Percentiles rank a stretch among this genome's conserved stretches.
phyloP scores from a whole-genome alignment of 2,113 vertebrate genomes.

The Oryzias woworae region DNA sequence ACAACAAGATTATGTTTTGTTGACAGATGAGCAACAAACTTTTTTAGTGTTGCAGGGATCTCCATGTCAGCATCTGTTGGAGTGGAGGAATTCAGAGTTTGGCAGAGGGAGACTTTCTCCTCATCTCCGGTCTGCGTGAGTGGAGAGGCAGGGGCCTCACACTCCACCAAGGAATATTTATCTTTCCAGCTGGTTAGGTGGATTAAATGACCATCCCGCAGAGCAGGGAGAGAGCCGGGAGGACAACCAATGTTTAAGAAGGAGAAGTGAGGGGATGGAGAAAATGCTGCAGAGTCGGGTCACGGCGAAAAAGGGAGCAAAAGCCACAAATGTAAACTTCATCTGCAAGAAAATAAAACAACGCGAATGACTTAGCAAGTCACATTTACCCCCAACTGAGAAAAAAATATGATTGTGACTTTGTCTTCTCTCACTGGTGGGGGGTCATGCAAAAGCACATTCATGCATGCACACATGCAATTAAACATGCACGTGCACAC shows the following conservation, averaged over 20 bases:
- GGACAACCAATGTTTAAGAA: constrained; percentile 30
- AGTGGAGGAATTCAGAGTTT: constrained; percentile 57
- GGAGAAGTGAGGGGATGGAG: constrained; percentile 46
- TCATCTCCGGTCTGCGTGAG: constrained; percentile 69
- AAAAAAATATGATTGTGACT: constrained; percentile 62
- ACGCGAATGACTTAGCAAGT: constrained; percentile 70
- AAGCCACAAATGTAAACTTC: constrained; percentile 27
- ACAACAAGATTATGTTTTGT: constrained; percentile 20
- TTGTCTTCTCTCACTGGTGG: constrained; percentile 43
- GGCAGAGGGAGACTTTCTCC: constrained; percentile 57
- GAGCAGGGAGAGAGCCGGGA: constrained; percentile 53
- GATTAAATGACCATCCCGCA: constrained; percentile 75
- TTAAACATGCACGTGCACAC: constrained; percentile 47
- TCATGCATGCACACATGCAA: constrained; percentile 36
- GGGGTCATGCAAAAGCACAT: constrained; percentile 42
- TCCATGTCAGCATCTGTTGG: constrained; percentile 40
- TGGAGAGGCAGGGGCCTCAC: constrained; percentile 68
- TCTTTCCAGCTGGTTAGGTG: constrained; percentile 77
- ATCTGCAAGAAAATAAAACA: constrained; percentile 51
- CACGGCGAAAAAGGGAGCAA: constrained; percentile 20
- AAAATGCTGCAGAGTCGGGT: constrained; percentile 43
- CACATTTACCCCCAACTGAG: constrained; percentile 73
- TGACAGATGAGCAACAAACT: constrained; percentile 15
- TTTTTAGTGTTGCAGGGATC: constrained; percentile 22
- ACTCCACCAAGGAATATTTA: constrained; percentile 75